phyloP scores from a whole-genome alignment of 2,888 invertebrate species.

The Reticulitermes lucifugus region DNA sequence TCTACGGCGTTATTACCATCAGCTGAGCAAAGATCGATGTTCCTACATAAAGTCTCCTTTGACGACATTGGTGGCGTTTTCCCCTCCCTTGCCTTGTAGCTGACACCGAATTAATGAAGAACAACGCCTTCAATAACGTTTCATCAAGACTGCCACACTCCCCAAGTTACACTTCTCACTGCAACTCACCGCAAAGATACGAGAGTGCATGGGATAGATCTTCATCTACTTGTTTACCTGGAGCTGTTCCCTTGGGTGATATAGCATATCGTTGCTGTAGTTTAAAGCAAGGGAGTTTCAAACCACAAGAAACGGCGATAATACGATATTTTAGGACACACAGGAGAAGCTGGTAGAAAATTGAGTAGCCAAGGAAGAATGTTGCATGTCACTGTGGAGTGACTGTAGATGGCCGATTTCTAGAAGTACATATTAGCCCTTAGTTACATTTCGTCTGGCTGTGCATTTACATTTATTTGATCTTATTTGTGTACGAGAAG shows the following conservation, averaged over 20 bases:
- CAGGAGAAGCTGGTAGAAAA: background rate
- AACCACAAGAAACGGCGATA: background rate
- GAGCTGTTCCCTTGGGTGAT: constrained; percentile 17
- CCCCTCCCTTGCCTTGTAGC: constrained; percentile 43
- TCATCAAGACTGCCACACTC: background rate
- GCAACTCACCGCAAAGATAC: background rate
- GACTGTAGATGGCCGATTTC: too few relatives aligned
- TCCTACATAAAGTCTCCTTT: constrained; percentile 21
- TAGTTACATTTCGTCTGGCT: too few relatives aligned
- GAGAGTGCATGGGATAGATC: constrained; percentile 35
- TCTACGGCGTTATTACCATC: background rate
- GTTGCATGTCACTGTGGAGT: too few relatives aligned
- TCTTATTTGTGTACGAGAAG: too few relatives aligned
- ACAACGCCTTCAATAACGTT: constrained; percentile 47
- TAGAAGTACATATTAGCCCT: too few relatives aligned
- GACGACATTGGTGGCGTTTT: background rate
- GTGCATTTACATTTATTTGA: too few relatives aligned
- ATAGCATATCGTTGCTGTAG: background rate
- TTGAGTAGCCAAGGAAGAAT: too few relatives aligned
- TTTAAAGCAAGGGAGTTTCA: background rate
- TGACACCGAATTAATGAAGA: constrained; percentile 49
- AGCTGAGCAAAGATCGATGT: constrained; percentile 38
- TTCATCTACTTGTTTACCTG: constrained; percentile 49
- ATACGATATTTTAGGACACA: background rate
- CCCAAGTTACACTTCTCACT: background rate